Conservation (phyloP, 2,113 vertebrate genomes). For the Gadus macrocephalus region DNA sequence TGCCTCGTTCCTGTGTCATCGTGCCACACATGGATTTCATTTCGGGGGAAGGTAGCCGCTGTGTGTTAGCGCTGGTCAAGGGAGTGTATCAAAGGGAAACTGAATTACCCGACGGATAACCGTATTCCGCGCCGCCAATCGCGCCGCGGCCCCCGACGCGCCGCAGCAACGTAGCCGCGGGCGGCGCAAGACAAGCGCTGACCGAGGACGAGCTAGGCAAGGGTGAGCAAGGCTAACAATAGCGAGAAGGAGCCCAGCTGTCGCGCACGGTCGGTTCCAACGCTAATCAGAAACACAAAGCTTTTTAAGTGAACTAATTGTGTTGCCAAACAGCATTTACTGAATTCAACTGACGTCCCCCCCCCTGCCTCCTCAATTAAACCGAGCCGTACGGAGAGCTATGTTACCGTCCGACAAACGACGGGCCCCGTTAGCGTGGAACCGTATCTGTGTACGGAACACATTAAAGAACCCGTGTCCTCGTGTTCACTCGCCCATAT, state of each 20-base stretch:
- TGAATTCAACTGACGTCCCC: slow-evolving; percentile 42
- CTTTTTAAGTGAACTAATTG: slow-evolving; percentile 61
- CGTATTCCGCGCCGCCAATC: too few species aligned
- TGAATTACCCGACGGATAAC: too few species aligned
- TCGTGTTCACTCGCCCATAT: slow-evolving; percentile 60
- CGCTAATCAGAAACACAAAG: slow-evolving; percentile 48
- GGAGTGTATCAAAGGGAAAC: too few species aligned
- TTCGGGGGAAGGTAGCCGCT: too few species aligned
- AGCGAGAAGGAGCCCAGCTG: slow-evolving; percentile 36
- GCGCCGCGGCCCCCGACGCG: too few species aligned
- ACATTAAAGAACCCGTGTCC: slow-evolving; percentile 54
- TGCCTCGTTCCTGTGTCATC: too few species aligned
- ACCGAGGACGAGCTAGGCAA: background rate
- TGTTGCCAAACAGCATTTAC: slow-evolving; percentile 54
- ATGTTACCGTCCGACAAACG: slow-evolving; percentile 21
- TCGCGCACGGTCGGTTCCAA: slow-evolving; percentile 36
- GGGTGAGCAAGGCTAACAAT: background rate
- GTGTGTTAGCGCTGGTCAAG: too few species aligned
- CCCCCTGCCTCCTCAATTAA: slow-evolving; percentile 42
- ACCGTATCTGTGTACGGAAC: slow-evolving; percentile 52
- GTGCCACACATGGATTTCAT: too few species aligned
- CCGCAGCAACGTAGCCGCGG: too few species aligned
- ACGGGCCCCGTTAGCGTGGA: slow-evolving; percentile 64
- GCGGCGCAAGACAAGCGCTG: too few species aligned
- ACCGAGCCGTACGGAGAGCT: slow-evolving; percentile 62